Conservation (phyloP, 2,113 vertebrate species). For the Malurus elegans region DNA sequence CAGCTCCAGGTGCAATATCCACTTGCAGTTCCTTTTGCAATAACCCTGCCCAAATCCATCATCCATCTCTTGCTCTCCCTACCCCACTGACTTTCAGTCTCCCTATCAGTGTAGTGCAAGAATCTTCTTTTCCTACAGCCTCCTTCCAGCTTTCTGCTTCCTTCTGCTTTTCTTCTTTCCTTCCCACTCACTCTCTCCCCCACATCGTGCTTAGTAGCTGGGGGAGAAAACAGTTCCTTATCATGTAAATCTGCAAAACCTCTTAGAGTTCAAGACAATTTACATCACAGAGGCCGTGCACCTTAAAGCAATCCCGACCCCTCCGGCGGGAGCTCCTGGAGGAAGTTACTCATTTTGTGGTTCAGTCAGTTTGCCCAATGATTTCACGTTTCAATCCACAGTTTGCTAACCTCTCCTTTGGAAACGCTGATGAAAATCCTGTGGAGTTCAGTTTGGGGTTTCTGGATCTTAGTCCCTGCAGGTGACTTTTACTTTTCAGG, state of each 20-base stretch:
- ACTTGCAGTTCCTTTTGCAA: background rate
- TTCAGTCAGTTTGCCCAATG: background rate
- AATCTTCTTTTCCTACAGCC: background rate
- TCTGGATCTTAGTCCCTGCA: background rate
- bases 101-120: background rate
- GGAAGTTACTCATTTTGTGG: slow-evolving; percentile 43
- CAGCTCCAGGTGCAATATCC: background rate
- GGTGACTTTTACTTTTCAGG: slow-evolving; percentile 56
- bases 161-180: background rate
- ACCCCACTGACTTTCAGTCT: background rate
- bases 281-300: slow-evolving; percentile 2
- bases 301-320: background rate
- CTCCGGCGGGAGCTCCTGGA: background rate
- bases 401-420: slow-evolving; percentile 2
- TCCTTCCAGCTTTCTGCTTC: background rate
- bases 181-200: background rate
- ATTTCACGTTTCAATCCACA: slow-evolving; percentile 33
- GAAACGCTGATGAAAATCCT: slow-evolving; percentile 20
- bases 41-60: background rate
- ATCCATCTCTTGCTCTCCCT: background rate
- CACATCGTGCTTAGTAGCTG: background rate
- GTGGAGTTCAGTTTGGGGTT: background rate
- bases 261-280: slow-evolving; percentile 22
- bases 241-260: slow-evolving; percentile 33
- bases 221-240: slow-evolving; percentile 30